phyloP scores from a whole-genome alignment of 2,797 vertebrate species.

The Lates japonicus region DNA sequence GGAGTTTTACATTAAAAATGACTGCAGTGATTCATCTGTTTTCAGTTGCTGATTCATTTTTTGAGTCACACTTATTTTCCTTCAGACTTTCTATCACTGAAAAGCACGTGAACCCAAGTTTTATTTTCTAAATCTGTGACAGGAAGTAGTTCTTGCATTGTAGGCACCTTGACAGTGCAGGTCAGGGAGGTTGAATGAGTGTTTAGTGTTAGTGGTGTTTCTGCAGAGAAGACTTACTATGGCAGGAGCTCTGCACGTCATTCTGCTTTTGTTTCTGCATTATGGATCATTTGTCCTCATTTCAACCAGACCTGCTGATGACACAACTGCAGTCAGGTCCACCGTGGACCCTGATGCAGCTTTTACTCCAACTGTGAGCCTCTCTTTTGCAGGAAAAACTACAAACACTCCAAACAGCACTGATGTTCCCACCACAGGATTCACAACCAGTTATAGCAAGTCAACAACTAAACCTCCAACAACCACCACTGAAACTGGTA shows the following conservation, averaged over 20 bases:
- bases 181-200: conserved; percentile 57
- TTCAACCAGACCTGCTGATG: background rate
- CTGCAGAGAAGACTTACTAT: conserved; percentile 46
- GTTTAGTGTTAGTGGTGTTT: conserved; percentile 28
- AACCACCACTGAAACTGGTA: conserved; percentile 34
- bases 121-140: conserved; percentile 35
- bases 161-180: conserved; percentile 4
- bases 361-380: conserved; percentile 10
- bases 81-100: background rate
- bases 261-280: conserved; percentile 43
- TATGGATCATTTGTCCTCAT: conserved; percentile 2
- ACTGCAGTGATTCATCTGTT: background rate
- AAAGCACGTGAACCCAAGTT: background rate
- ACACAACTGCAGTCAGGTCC: background rate
- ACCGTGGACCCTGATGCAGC: background rate
- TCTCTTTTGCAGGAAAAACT: conserved; percentile 33
- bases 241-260: conserved; percentile 47
- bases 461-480: conserved; percentile 34
- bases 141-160: conserved; percentile 43
- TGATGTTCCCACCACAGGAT: conserved; percentile 31
- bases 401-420: conserved; percentile 9
- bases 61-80: too few species aligned
- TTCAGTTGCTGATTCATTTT: background rate
- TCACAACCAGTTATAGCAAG: conserved; percentile 27
- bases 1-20: background rate